Base-by-base conservation (phyloP, 2,113 vertebrate species). In the Centropristis striata region DNA sequence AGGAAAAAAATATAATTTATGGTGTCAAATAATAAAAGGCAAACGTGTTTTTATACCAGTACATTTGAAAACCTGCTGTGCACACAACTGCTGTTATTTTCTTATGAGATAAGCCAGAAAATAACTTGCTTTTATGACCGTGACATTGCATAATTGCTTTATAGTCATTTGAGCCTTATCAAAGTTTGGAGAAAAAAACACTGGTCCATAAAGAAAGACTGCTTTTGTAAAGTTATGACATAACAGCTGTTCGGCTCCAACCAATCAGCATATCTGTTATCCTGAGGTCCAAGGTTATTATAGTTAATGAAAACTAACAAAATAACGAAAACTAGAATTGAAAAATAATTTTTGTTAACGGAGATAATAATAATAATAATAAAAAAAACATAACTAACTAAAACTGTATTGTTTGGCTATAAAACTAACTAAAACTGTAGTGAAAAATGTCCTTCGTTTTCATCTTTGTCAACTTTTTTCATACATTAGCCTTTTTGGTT, bases 51-150 rank as follows among this genome's bases (percentile, higher is more conserved):
- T 21, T 20, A 27, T 27, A 8, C 18, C 0, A 8, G 55, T 25
- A 28, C 47, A 42, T 15, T n/a, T 6, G 16, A 1, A 57, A 27
- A 86, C 57, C 32, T 57, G 75, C 23, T 70, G 65, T 50, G 18
- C 44, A 75, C 21, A 71, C 32, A 78, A 69, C 28, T 6, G n/a
- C 13, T 69, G 54, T 39, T 18, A 23, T 57, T 47, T 8, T 12
- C 9, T 42, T 8, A 14, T 36, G 27, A 83, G 84, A 87, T 84
- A 80, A 75, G 55, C 1, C 59, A 64, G 57, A 75, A 55, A 59
- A 44, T n/a, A 69, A 64, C 36, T 16, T 1, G 47, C 1, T 58
- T 89, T 82, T 80, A 83, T 85, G 71, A 70, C 16, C 20, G 10
- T 25, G 58, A 51, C 46, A 42, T 10, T 20, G 28, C 15, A 21